A percentile compares a stretch with the other conserved stretches of the same genome.
Evolutionary conservation across 2,888 invertebrate genomes (phyloP).

Genomic region (Urechis unicinctus): DNA sequence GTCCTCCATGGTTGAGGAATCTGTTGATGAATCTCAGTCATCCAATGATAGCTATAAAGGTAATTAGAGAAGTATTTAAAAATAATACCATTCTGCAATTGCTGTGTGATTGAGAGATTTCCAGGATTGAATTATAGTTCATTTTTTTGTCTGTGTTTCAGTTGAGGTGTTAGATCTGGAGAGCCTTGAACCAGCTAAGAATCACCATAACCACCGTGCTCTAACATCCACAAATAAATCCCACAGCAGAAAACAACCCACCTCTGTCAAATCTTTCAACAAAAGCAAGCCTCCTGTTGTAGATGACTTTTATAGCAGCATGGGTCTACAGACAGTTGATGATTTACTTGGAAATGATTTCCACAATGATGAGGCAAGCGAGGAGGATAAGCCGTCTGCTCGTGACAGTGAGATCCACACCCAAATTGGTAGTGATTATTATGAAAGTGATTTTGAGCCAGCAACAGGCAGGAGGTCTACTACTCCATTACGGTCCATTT

Average conservation of each 20-base stretch:
- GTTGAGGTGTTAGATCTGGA: slow-evolving; percentile 14
- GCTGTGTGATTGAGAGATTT: too few species aligned
- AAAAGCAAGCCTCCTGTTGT: not conserved
- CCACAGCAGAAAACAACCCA: not conserved
- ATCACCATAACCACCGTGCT: too few species aligned
- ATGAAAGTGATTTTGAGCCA: slow-evolving; percentile 13
- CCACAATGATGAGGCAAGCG: slow-evolving; percentile 12
- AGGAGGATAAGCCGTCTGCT: slow-evolving; percentile 3
- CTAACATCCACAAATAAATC: not conserved
- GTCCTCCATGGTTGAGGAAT: too few species aligned
- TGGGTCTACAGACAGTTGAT: slow-evolving; percentile 40
- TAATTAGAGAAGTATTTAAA: too few species aligned
- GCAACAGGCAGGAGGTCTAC: not conserved
- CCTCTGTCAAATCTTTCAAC: not conserved
- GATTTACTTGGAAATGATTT: slow-evolving; percentile 29
- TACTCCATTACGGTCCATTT: slow-evolving; percentile 17
- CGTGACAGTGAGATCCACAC: not conserved
- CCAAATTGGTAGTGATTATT: slow-evolving; percentile 1
- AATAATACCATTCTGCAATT: too few species aligned
- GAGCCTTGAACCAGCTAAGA: slow-evolving; percentile 4
- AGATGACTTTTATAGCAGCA: slow-evolving; percentile 25
- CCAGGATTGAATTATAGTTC: not conserved
- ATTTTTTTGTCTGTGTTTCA: slow-evolving; percentile 9
- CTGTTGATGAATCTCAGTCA: too few species aligned
- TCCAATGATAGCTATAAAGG: too few species aligned